These are phyloP conservation scores for Anoplophora glabripennis DNA, from an alignment of 1,140 invertebrate genomes.

Conservation along the genomic window DNA sequence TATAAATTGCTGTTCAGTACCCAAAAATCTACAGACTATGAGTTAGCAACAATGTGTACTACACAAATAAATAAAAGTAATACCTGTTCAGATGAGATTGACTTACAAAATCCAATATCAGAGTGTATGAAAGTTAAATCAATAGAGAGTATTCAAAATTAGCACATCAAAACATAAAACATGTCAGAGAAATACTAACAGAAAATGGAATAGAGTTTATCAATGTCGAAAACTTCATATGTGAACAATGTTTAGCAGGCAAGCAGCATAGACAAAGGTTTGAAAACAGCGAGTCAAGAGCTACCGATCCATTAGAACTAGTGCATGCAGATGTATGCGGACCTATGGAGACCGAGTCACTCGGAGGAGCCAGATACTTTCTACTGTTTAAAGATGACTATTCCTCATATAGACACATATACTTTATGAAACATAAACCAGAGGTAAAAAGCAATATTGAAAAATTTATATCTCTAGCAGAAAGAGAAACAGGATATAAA, in stretches of 20 bases:
- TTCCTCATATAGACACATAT: slow-evolving; percentile 33
- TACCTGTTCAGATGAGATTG: too few species aligned
- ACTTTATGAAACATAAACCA: slow-evolving; percentile 40
- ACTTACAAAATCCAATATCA: too few species aligned
- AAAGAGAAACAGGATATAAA: slow-evolving; percentile 39
- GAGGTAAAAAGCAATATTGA: slow-evolving; percentile 38
- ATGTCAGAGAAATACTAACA: background rate
- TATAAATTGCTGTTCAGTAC: background rate
- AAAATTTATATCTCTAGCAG: slow-evolving; percentile 33
- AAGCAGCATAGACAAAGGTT: background rate
- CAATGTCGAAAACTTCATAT: background rate
- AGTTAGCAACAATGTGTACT: too few species aligned
- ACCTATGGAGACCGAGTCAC: slow-evolving; percentile 44
- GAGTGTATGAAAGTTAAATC: too few species aligned
- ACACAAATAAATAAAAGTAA: too few species aligned
- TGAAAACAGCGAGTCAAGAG: background rate
- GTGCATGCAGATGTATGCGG: slow-evolving; percentile 49
- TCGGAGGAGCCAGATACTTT: slow-evolving; percentile 42
- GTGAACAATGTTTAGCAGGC: background rate
- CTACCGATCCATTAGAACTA: slow-evolving; percentile 15
- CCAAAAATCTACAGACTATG: too few species aligned
- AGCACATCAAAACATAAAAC: background rate
- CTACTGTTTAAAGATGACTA: slow-evolving; percentile 44
- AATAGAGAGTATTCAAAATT: background rate
- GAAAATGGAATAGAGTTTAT: background rate